phyloP scores from a whole-genome alignment of 2,113 vertebrate genomes.

The Nipponia nippon region DNA sequence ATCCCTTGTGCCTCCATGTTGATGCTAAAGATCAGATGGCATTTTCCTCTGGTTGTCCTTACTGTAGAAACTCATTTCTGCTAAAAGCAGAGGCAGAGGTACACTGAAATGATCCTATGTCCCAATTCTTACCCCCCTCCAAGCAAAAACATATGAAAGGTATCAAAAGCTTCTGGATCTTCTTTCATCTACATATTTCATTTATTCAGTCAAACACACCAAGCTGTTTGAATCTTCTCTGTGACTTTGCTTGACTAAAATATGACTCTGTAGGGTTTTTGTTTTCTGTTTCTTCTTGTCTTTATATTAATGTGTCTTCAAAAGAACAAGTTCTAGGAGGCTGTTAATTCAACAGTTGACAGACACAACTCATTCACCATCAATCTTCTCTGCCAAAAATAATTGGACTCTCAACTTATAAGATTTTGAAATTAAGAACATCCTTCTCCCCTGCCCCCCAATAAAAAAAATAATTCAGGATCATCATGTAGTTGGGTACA shows the following conservation, averaged over 20 bases:
- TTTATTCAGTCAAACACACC: not conserved
- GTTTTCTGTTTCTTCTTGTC: not conserved
- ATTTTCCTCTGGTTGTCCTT: not conserved
- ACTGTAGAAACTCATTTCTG: not conserved
- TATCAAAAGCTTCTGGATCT: slow-evolving; percentile 41
- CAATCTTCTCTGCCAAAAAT: not conserved
- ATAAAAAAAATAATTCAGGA: not conserved
- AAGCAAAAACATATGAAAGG: slow-evolving; percentile 5
- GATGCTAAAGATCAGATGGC: not conserved
- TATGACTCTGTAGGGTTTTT: not conserved
- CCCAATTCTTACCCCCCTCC: not conserved
- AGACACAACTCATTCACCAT: not conserved
- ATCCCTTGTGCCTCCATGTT: not conserved
- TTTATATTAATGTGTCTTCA: not conserved
- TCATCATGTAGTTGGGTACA: not conserved
- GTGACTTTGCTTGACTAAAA: slow-evolving; percentile 12
- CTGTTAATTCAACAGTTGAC: not conserved
- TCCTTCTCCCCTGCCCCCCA: accelerated
- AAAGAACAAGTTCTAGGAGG: not conserved
- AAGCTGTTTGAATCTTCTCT: slow-evolving; percentile 15
- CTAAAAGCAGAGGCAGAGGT: not conserved
- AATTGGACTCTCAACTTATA: not conserved
- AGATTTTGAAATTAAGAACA: not conserved
- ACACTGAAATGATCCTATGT: not conserved
- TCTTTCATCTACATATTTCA: slow-evolving; percentile 37